These are phyloP conservation scores for Trichomycterus rosablanca DNA, from an alignment of 2,113 vertebrate genomes.

Conservation along the genomic window DNA sequence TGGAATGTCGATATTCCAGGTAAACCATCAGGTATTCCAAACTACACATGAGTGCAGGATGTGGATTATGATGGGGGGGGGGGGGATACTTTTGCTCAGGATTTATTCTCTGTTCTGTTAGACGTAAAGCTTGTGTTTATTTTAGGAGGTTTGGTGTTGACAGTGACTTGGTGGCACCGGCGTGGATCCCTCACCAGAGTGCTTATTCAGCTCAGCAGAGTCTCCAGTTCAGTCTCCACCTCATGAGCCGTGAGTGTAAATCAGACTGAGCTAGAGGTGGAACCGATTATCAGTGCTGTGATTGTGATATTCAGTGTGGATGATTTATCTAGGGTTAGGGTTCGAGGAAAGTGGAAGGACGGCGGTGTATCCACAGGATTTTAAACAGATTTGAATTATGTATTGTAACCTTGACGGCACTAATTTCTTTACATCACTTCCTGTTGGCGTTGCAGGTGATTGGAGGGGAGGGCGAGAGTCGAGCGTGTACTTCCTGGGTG, in stretches of 20 bases:
- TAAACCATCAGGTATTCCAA: slow-evolving; percentile 18
- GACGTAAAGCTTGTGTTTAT: not conserved
- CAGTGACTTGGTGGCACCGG: slow-evolving; percentile 54
- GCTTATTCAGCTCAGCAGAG: slow-evolving; percentile 53
- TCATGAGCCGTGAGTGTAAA: slow-evolving; percentile 60
- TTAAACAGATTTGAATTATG: no score
- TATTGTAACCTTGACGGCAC: no score
- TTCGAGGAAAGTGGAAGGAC: no score
- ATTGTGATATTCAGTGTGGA: no score
- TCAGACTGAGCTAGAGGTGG: no score
- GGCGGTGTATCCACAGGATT: no score
- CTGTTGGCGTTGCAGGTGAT: slow-evolving; percentile 52
- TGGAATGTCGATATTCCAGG: slow-evolving; percentile 68
- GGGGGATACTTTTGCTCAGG: not conserved
- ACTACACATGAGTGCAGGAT: not conserved
- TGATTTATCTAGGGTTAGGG: no score
- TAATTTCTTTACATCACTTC: no score
- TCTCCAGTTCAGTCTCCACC: slow-evolving; percentile 58
- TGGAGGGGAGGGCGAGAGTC: slow-evolving; percentile 51
- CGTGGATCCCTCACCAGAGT: slow-evolving; percentile 56
- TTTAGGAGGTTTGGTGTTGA: slow-evolving; percentile 64
- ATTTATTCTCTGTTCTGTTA: not conserved
- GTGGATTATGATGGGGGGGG: no score
- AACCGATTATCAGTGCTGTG: no score
- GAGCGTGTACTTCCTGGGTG: slow-evolving; percentile 57